These are phyloP conservation scores for Leptosomus discolor DNA, from an alignment of 2,113 vertebrate genomes.

Conservation along the genomic window DNA sequence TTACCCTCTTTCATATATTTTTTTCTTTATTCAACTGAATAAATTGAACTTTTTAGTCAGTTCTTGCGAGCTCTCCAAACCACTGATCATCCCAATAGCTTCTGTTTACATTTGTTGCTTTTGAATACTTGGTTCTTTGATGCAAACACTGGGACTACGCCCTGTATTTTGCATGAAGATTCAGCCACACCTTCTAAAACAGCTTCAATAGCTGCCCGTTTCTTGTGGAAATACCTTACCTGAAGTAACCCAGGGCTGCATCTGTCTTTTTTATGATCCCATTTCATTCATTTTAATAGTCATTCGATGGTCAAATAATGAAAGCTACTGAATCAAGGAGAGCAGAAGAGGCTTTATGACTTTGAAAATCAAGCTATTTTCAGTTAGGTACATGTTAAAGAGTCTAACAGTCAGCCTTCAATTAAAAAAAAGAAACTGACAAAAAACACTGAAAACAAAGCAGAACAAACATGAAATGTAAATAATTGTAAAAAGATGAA, in stretches of 20 bases:
- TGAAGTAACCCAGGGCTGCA: neutral
- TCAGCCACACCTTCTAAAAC: neutral
- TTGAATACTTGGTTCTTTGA: neutral
- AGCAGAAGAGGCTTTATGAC: neutral
- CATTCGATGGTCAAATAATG: neutral
- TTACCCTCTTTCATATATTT: neutral
- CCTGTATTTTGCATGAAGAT: neutral
- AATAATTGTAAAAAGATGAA: neutral
- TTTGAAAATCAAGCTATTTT: neutral
- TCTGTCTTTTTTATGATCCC: neutral
- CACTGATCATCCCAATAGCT: neutral
- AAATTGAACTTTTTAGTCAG: neutral
- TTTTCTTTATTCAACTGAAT: neutral
- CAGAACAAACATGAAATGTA: neutral
- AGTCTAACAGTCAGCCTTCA: neutral
- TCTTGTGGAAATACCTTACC: neutral
- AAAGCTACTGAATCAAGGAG: slow-evolving; percentile 16
- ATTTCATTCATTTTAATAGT: neutral
- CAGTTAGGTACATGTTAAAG: neutral
- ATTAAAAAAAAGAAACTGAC: neutral
- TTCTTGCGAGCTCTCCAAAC: neutral
- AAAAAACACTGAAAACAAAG: neutral
- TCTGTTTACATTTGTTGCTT: neutral
- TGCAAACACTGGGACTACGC: neutral
- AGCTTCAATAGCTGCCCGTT: neutral